Evolutionary conservation across 2,888 invertebrate genomes (phyloP).

Genomic region (Gortyna flavago): DNA sequence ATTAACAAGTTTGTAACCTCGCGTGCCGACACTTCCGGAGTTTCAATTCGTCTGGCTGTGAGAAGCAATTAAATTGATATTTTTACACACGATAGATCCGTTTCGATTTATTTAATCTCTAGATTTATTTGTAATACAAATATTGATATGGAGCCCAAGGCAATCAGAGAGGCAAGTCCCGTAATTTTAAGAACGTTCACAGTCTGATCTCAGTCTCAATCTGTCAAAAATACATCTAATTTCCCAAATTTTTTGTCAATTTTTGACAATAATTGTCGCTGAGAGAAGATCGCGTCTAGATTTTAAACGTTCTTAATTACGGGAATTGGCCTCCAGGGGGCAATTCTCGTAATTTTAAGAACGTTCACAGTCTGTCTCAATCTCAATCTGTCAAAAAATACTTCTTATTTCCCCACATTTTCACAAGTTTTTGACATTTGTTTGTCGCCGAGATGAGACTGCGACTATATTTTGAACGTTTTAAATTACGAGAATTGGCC

Average conservation of each 20-base stretch:
- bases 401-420: too few relatives aligned
- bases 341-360: too few relatives aligned
- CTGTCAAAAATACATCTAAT: background rate
- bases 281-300: background rate
- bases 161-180: background rate
- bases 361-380: too few relatives aligned
- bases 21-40: conserved; percentile 63
- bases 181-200: background rate
- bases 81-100: conserved; percentile 43
- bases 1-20: conserved; percentile 63
- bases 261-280: too few relatives aligned
- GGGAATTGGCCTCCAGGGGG: background rate
- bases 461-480: background rate
- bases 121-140: conserved; percentile 32
- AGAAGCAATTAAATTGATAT: conserved; percentile 56
- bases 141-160: conserved; percentile 15
- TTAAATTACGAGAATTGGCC: background rate
- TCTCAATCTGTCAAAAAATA: too few relatives aligned
- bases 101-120: conserved; percentile 35
- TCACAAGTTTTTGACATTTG: too few relatives aligned
- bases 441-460: background rate
- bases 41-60: conserved; percentile 42
- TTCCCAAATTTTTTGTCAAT: too few relatives aligned
- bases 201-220: too few relatives aligned
- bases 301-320: background rate